These are phyloP conservation scores for Conus ventricosus DNA, from an alignment of 1,140 invertebrate species.

Conservation along the genomic window DNA sequence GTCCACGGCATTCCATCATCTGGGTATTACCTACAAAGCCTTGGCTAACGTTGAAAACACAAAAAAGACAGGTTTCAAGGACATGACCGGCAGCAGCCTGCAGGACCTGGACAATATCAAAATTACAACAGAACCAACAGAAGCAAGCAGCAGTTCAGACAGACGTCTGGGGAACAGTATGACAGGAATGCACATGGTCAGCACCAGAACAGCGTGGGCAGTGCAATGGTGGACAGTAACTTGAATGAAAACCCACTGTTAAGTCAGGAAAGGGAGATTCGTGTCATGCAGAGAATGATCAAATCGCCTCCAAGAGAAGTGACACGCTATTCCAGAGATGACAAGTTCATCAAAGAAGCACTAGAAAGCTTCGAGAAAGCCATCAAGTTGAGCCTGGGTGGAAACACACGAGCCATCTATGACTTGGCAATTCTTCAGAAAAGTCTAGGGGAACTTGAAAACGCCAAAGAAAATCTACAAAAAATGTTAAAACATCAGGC, in stretches of 20 bases:
- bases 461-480: neutral
- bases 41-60: neutral
- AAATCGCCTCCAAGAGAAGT: conserved; percentile 4
- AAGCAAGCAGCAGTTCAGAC: neutral
- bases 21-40: conserved; percentile 24
- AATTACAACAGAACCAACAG: neutral
- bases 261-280: neutral
- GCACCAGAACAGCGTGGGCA: neutral
- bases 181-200: no score
- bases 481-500: neutral
- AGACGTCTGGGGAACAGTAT: neutral
- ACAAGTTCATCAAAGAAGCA: conserved; percentile 1
- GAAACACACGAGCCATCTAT: conserved; percentile 16
- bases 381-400: neutral
- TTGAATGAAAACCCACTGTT: neutral
- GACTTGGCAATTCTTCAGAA: conserved; percentile 23
- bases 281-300: conserved; percentile 9
- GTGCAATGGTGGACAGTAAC: neutral
- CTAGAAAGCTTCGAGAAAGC: neutral
- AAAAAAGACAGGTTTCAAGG: neutral
- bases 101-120: neutral
- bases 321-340: neutral
- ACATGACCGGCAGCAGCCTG: neutral
- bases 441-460: neutral
- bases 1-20: conserved; percentile 23